Base-by-base conservation (phyloP, 1,140 invertebrate genomes). In the Drosophila murphyi region DNA sequence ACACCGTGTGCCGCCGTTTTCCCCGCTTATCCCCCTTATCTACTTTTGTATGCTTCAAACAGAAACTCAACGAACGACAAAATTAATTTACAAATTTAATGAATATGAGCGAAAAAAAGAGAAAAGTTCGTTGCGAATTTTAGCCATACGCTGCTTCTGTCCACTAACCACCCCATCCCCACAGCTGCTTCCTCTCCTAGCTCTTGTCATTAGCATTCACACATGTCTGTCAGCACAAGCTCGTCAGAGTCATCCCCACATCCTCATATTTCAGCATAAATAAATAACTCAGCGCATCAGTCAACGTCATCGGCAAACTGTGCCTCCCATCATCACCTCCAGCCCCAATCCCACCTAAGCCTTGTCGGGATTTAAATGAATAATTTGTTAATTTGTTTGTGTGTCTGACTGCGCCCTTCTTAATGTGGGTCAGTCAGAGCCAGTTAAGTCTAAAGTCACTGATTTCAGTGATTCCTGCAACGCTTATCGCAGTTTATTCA, bases 21-120 rank as follows among this genome's bases (percentile, higher is more conserved):
- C 32, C 31, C 3, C 6, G 28, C 5, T 35, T 31, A 3, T 3
- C 8, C n/a, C 45, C 3, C 6, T 35, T 12, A 3, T 37, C 54
- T 8, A 71, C 67, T 87, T 76, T 72, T 41, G 60, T 87, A 73
- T 82, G 82, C 75, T 86, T 79, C 79, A 76, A 67, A 90, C 76
- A 79, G 51, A 80, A 90, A 73, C 86, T 87, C 78, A 90, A 79
- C 78, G 72, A 86, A 86, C 78, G 78, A 72, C 78, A 70, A 89
- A 79, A 90, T 89, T 86, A 86, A 86, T 82, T 90, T 76, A 71
- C 70, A 90, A 82, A 90, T 79, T 82, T 82, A 76, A 90, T 82
- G 78, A 89, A 86, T 76, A 73, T 72, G 72, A 57, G 28, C 61
- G 34, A 77, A 50, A 63, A 65, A 72, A 39, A 61, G 37, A 65